Conservation (phyloP, 2,888 invertebrate species). For the Heteropelma amictum region DNA sequence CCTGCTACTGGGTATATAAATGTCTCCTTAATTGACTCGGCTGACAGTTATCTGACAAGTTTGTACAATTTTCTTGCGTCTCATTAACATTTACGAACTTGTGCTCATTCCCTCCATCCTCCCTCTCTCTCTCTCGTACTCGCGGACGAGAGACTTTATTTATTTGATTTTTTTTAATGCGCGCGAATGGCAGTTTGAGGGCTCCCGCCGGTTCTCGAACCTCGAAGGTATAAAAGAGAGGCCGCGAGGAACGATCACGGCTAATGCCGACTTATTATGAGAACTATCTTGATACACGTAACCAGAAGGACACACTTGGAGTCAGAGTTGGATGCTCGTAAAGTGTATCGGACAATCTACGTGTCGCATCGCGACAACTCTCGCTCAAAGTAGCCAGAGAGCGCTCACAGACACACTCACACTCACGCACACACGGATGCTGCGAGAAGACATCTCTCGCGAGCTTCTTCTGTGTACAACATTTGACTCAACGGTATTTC, state of each 20-base stretch:
- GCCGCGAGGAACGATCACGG: slow-evolving; percentile 50
- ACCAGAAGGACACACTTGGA: slow-evolving; percentile 71
- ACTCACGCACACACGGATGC: no score
- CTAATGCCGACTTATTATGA: slow-evolving; percentile 58
- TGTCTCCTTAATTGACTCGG: slow-evolving; percentile 44
- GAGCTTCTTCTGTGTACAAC: slow-evolving; percentile 6
- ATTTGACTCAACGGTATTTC: not conserved
- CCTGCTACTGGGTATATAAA: not conserved
- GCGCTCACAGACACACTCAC: slow-evolving; percentile 64
- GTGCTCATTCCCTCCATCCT: not conserved
- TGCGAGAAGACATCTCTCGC: slow-evolving; percentile 47
- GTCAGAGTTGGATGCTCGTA: slow-evolving; percentile 66
- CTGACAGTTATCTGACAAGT: slow-evolving; percentile 48
- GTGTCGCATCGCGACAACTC: slow-evolving; percentile 73
- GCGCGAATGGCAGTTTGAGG: slow-evolving; percentile 12
- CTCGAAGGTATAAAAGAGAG: slow-evolving; percentile 49
- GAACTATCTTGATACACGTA: slow-evolving; percentile 69
- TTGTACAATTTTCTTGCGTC: slow-evolving; percentile 40
- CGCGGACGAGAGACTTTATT: no score
- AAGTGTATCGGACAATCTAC: slow-evolving; percentile 71
- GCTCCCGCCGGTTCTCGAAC: slow-evolving; percentile 19
- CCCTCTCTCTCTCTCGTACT: not conserved
- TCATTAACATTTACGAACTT: slow-evolving; percentile 49
- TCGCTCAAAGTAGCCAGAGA: slow-evolving; percentile 71
- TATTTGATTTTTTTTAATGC: slow-evolving; percentile 23